These are phyloP conservation scores for Sminthurides aquaticus DNA, from an alignment of 2,888 invertebrate species.

Conservation along the genomic window DNA sequence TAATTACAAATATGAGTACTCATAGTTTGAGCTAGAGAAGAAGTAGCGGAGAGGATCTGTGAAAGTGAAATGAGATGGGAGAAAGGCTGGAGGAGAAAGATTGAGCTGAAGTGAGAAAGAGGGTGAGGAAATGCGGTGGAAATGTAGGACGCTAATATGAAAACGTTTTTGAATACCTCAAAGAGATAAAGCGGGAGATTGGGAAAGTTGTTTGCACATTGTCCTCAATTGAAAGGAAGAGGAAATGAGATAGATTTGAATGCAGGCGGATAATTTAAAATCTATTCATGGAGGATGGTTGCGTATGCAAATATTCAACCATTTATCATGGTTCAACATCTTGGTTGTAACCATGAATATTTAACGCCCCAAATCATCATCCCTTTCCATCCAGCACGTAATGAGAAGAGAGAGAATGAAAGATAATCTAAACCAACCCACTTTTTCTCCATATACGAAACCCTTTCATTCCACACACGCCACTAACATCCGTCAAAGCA, in stretches of 20 bases:
- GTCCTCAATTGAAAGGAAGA: not conserved
- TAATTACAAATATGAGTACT: too few species aligned
- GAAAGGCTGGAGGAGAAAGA: not conserved
- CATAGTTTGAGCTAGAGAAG: too few species aligned
- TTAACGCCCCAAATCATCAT: too few species aligned
- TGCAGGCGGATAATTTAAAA: not conserved
- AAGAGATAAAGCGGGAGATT: not conserved
- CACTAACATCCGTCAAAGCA: too few species aligned
- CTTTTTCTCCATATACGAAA: too few species aligned
- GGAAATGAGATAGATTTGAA: not conserved
- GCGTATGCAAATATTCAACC: not conserved
- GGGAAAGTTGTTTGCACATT: not conserved
- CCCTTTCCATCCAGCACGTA: too few species aligned
- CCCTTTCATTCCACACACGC: too few species aligned
- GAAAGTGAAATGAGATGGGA: not conserved
- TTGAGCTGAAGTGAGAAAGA: not conserved
- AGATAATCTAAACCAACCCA: too few species aligned
- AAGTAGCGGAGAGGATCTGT: too few species aligned
- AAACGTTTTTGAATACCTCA: too few species aligned
- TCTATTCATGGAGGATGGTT: not conserved
- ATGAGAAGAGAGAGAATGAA: too few species aligned
- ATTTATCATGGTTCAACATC: not conserved
- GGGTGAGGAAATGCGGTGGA: not conserved
- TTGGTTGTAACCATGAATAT: too few species aligned
- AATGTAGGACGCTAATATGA: not conserved